Evolutionary conservation across 2,888 invertebrate genomes (phyloP).

Genomic region (Petrophora chlorosata): DNA sequence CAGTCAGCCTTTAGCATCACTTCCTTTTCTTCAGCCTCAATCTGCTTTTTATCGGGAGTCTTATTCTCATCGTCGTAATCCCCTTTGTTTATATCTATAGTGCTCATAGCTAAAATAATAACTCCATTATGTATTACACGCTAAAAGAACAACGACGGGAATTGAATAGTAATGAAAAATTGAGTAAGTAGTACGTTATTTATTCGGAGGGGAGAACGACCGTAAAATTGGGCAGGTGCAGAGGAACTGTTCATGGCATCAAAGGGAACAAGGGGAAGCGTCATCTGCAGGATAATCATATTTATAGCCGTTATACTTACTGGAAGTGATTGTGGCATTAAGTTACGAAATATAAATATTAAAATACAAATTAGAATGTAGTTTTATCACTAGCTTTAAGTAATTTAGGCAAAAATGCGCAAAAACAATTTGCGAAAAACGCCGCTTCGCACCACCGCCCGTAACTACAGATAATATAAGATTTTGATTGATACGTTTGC

Average conservation of each 20-base stretch:
- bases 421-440: conserved; percentile 17
- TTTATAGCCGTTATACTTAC: conserved; percentile 22
- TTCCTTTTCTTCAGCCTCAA: conserved; percentile 86
- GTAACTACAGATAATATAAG: conserved; percentile 12
- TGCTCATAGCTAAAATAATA: conserved; percentile 53
- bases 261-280: conserved; percentile 26
- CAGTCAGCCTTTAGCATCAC: conserved; percentile 85
- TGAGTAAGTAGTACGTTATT: neutral
- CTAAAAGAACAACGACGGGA: conserved; percentile 8
- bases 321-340: conserved; percentile 20
- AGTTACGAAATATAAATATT: conserved; percentile 6
- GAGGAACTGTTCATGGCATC: conserved; percentile 22
- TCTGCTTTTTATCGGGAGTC: conserved; percentile 86
- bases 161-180: too few relatives aligned
- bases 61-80: conserved; percentile 70
- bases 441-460: conserved; percentile 33
- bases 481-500: too few relatives aligned
- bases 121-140: conserved; percentile 1
- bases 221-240: conserved; percentile 27
- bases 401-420: conserved; percentile 10
- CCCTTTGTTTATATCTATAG: conserved; percentile 67
- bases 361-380: neutral
- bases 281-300: conserved; percentile 8
- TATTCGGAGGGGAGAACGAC: conserved; percentile 6
- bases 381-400: neutral